Evolutionary conservation across 2,888 invertebrate genomes (phyloP), one percentile per base, ranked within the genome.

Genomic region (Caradrina kadenii): DNA sequence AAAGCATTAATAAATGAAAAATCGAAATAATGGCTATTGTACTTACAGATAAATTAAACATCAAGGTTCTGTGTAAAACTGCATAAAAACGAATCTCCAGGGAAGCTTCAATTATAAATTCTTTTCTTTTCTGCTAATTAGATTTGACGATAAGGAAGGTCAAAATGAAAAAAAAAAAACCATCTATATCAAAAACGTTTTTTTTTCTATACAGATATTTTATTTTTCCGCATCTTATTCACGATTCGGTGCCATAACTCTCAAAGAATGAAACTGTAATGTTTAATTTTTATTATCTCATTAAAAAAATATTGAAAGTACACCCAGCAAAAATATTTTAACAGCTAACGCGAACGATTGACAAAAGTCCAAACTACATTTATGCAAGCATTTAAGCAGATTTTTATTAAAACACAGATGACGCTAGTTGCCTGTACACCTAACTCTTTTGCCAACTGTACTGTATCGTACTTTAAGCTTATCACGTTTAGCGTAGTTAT

Each of bases 391-490:
- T 26, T 26, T 26, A 26, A 26, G 26, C 26, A 3, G 4, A 2
- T 22, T 19, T 31, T 3, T n/a, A 19, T 17, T 35, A 6, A n/a
- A 53, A 54, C 6, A 42, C 8, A 59, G n/a, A 73, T 69, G 53
- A 63, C 63, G 48, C 39, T 35, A 67, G 31, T 21, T 59, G 10
- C n/a, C 15, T 22, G 19, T 19, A 15, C 19, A 50, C 59, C 7
- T 19, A 59, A 42, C 15, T 54, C 5, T 49, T 68, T 68, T 55
- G 49, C 59, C 21, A 31, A 55, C 35, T 49, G 59, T 72, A 76
- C 54, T 50, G 22, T 50, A 58, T 21, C 6, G 13, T 59, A 62
- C 45, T 70, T 42, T 76, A 63, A 76, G 70, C 54, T 54, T 63
- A 74, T 77, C 53, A 21, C 35, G 62, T 59, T 77, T 59, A 69